phyloP scores from a whole-genome alignment of 2,113 vertebrate species.

The Zingel zingel region DNA sequence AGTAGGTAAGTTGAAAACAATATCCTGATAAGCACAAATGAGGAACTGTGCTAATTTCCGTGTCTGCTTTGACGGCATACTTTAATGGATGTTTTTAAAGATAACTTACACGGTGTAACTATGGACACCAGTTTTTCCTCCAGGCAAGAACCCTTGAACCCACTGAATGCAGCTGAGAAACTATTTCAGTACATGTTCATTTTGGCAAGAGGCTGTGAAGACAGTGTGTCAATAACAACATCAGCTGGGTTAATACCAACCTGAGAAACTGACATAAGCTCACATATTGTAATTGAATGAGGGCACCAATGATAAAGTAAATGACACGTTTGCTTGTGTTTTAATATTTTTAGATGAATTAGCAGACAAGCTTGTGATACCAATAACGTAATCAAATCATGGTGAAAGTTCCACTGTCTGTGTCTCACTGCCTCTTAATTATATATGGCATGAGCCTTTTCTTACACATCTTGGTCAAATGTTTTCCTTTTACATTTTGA shows the following conservation, averaged over 20 bases:
- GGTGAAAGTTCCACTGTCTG: conserved; percentile 16
- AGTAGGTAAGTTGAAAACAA: background rate
- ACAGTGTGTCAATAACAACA: background rate
- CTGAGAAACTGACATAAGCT: conserved; percentile 33
- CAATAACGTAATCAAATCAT: conserved; percentile 69
- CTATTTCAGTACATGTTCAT: background rate
- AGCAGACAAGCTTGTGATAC: conserved; percentile 62
- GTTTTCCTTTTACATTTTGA: background rate
- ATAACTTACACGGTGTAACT: background rate
- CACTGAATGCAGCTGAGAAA: conserved; percentile 4
- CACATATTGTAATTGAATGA: conserved; percentile 11
- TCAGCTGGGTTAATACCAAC: conserved; percentile 23
- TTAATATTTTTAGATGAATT: conserved; percentile 36
- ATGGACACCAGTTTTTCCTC: conserved; percentile 37
- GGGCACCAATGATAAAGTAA: background rate
- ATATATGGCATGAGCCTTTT: background rate
- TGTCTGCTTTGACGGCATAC: background rate
- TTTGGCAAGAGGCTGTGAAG: conserved; percentile 29
- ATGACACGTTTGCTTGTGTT: conserved; percentile 11
- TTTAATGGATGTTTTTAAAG: conserved; percentile 16
- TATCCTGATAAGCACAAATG: conserved; percentile 8
- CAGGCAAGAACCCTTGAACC: background rate
- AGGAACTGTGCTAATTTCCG: conserved; percentile 6
- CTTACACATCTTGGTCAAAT: background rate
- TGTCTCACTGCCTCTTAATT: background rate